These are phyloP conservation scores for Cataglyphis altisquamis DNA, from an alignment of 2,888 invertebrate genomes.

Conservation along the genomic window DNA sequence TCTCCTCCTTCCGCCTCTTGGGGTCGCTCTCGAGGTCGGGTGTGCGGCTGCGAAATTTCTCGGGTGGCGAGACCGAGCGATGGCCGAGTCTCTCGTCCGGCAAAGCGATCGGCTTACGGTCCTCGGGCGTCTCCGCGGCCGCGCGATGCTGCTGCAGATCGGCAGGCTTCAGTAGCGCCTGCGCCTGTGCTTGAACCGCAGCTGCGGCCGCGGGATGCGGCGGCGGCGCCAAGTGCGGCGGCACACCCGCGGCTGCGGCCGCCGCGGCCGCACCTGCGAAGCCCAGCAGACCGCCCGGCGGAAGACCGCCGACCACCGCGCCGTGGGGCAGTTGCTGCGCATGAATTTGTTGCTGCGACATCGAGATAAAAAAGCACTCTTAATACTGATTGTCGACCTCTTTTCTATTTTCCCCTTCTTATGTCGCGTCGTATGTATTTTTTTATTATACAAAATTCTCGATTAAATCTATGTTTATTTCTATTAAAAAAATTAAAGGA, in stretches of 20 bases:
- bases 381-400: not conserved
- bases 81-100: slow-evolving; percentile 87
- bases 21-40: slow-evolving; percentile 91
- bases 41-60: slow-evolving; percentile 94
- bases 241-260: slow-evolving; percentile 86
- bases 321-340: slow-evolving; percentile 93
- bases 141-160: slow-evolving; percentile 86
- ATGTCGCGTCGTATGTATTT: not conserved
- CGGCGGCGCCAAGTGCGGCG: slow-evolving; percentile 88
- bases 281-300: slow-evolving; percentile 87
- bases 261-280: slow-evolving; percentile 87
- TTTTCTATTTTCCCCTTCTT: not conserved
- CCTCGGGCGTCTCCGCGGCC: slow-evolving; percentile 87
- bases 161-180: slow-evolving; percentile 85
- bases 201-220: slow-evolving; percentile 87
- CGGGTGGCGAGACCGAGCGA: slow-evolving; percentile 94
- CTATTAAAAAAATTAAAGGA: no score
- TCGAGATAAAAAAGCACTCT: slow-evolving; percentile 13
- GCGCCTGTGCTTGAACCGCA: slow-evolving; percentile 85
- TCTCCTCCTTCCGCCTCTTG: slow-evolving; percentile 94
- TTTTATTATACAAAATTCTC: not conserved
- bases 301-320: slow-evolving; percentile 87
- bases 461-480: no score
- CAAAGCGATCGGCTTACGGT: slow-evolving; percentile 88
- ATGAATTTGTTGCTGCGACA: slow-evolving; percentile 94